phyloP scores from a whole-genome alignment of 2,113 vertebrate species.

The Cepphus grylle region DNA sequence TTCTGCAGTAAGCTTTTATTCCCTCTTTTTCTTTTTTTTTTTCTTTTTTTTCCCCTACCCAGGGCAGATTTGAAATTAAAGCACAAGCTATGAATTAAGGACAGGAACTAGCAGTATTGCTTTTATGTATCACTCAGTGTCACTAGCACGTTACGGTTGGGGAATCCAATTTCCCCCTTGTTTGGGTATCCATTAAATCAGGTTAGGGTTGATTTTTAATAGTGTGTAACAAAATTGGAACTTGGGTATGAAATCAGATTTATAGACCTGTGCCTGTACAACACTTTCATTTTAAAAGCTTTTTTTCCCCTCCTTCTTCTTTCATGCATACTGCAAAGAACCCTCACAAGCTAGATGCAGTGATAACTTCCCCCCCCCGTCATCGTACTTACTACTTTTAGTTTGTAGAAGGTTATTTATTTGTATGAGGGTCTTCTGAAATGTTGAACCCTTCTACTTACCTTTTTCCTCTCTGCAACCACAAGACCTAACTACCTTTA shows the following conservation, averaged over 20 bases:
- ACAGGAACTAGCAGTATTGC: conserved; percentile 14
- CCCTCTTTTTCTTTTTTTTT: background rate
- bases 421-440: background rate
- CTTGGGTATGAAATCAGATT: conserved; percentile 60
- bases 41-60: background rate
- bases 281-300: background rate
- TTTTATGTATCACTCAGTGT: conserved; percentile 34
- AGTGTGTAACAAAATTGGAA: conserved; percentile 53
- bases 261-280: conserved; percentile 14
- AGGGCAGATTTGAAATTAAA: conserved; percentile 54
- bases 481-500: background rate
- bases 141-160: conserved; percentile 20
- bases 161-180: conserved; percentile 63
- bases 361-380: background rate
- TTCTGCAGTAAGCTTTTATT: conserved; percentile 14
- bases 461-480: background rate
- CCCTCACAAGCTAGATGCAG: background rate
- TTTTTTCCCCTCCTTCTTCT: fast-evolving
- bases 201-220: conserved; percentile 60
- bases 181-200: conserved; percentile 67
- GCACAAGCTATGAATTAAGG: conserved; percentile 22
- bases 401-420: background rate
- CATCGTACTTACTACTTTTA: background rate
- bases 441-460: background rate
- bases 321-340: background rate